Evolutionary conservation across 2,113 vertebrate species (phyloP), one percentile per base, ranked within the genome.

Genomic region (Bufo gargarizans): DNA sequence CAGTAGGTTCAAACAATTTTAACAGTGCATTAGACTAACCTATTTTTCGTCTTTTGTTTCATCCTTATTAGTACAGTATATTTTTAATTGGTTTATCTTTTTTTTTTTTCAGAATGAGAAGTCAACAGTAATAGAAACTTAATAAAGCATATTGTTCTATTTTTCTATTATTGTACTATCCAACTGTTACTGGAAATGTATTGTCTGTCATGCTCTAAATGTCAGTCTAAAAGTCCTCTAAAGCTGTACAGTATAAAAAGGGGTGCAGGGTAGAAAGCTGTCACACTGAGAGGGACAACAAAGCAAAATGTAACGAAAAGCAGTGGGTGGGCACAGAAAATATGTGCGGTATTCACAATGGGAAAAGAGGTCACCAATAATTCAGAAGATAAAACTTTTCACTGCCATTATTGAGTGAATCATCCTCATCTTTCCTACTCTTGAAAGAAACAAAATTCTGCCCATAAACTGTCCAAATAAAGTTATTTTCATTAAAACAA

Each of bases 361-460:
- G 50, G 50, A 56, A 78, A 78, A 56, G 77, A 47, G 77, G 77
- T 78, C 77, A 78, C 49, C 20, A 53, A 14, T 10, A 78, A 78
- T 78, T 55, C 77, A 78, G 14, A 78, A 50, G 55, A 78, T n/a
- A 78, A 55, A 33, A 22, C 20, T 22, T 78, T 22, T 5, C 19
- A 19, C 17, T 77, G 16, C 6, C 20, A 77, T n/a, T 78, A 56
- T 55, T 2, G 4, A n/a, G 4, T n/a, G 20, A 78, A 55, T 78
- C 10, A 78, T 19, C 71, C 4, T 72, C 6, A 2, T 72, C 12
- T 72, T 14, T 4, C 4, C 33, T 45, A 13, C 4, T 71, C 22
- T 71, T 43, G 22, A 72, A 45, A 71, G 11, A 33, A 47, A 72
- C 4, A 19, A 7, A 49, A 47, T 76, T 76, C 43, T 76, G 47